These are phyloP conservation scores for Oophaga pumilio DNA, from an alignment of 2,113 vertebrate genomes.

Conservation along the genomic window DNA sequence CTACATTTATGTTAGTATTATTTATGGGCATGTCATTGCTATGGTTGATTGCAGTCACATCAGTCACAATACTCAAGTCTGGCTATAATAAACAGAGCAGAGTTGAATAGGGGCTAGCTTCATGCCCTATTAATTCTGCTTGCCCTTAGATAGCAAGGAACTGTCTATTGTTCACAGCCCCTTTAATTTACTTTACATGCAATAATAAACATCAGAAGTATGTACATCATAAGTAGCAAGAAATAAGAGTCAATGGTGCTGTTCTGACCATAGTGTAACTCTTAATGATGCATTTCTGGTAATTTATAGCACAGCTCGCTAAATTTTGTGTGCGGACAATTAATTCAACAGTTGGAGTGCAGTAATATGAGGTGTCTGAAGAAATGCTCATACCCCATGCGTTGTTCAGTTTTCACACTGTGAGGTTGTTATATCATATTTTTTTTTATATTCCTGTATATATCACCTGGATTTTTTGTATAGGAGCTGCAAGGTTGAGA, in stretches of 20 bases:
- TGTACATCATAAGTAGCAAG: neutral
- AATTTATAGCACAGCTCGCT: neutral
- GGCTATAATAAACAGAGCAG: no score
- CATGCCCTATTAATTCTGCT: neutral
- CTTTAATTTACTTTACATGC: neutral
- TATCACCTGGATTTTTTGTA: neutral
- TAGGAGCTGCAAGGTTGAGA: neutral
- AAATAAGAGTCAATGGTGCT: neutral
- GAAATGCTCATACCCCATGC: neutral
- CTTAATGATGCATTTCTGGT: neutral
- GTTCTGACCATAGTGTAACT: neutral
- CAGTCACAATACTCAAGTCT: no score
- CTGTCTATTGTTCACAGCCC: neutral
- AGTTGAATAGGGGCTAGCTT: no score
- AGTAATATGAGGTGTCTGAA: neutral
- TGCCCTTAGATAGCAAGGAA: neutral
- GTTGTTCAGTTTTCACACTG: no score
- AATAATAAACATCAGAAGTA: neutral
- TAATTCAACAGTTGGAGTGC: neutral
- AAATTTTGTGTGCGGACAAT: neutral
- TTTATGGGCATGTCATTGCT: no score
- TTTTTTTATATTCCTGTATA: neutral
- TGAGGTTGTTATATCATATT: neutral
- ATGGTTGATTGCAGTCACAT: no score
- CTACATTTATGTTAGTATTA: no score